Evolutionary conservation across 1,140 invertebrate genomes (phyloP).

Genomic region (Meloidogyne floridensis): DNA sequence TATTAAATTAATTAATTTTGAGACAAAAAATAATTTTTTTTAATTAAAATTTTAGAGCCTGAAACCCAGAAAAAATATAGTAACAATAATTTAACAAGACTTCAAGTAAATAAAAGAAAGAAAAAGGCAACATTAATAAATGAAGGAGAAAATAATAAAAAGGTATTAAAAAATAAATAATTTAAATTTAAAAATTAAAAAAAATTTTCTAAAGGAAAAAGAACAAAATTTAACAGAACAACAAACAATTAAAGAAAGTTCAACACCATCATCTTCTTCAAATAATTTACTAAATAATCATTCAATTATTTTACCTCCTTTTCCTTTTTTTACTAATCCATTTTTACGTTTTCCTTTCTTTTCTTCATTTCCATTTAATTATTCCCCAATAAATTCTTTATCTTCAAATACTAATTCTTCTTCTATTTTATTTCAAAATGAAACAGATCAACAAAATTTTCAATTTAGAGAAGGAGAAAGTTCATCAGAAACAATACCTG

Average conservation of each 20-base stretch:
- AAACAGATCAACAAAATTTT: background rate
- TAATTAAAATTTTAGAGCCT: background rate
- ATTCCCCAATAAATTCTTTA: background rate
- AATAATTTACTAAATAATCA: background rate
- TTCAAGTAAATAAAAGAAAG: background rate
- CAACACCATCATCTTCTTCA: background rate
- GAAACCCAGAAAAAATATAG: background rate
- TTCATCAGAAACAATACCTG: conserved; percentile 6
- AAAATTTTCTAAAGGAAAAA: background rate
- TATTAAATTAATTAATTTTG: background rate
- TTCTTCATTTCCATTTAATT: background rate
- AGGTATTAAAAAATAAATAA: background rate
- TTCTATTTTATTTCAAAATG: background rate
- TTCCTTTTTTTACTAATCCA: conserved; percentile 6
- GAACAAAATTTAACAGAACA: background rate
- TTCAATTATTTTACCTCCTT: conserved; percentile 7
- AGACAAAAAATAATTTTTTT: background rate
- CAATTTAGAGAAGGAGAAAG: background rate
- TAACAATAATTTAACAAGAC: background rate
- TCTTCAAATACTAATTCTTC: background rate
- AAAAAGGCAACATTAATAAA: background rate
- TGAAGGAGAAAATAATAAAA: conserved; percentile 4
- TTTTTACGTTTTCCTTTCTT: conserved; percentile 7
- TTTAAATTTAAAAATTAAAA: background rate
- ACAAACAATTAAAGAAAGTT: conserved; percentile 5